These are phyloP conservation scores for Ferdinandea cuprea DNA, from an alignment of 2,888 invertebrate genomes.

Conservation along the genomic window DNA sequence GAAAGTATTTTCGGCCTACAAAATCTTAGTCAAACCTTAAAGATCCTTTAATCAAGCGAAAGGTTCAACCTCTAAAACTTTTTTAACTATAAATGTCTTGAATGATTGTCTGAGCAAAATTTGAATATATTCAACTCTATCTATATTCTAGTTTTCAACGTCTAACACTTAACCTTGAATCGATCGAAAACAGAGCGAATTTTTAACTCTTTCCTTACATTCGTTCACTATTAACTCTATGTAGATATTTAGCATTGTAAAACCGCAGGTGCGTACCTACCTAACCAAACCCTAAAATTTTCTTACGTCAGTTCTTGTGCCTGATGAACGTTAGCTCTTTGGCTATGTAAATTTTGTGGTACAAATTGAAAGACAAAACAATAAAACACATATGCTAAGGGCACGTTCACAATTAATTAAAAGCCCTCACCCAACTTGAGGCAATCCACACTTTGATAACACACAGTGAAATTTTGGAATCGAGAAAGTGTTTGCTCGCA, in stretches of 20 bases:
- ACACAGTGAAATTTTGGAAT: not conserved
- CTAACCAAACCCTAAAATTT: conserved; percentile 25
- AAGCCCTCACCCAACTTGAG: conserved; percentile 21
- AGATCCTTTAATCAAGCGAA: too few species aligned
- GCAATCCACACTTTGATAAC: conserved; percentile 36
- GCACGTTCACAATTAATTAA: conserved; percentile 64
- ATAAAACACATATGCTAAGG: conserved; percentile 57
- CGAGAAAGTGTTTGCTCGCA: not conserved
- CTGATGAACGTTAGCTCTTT: conserved; percentile 43
- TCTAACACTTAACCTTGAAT: too few species aligned
- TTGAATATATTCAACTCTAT: too few species aligned
- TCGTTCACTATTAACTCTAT: too few species aligned
- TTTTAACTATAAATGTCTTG: too few species aligned
- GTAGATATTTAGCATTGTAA: conserved; percentile 16
- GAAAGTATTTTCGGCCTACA: too few species aligned
- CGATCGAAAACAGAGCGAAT: too few species aligned
- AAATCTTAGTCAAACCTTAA: too few species aligned
- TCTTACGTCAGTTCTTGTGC: not conserved
- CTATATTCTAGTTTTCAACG: too few species aligned
- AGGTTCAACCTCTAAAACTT: too few species aligned
- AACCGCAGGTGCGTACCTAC: conserved; percentile 52
- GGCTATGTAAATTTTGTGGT: conserved; percentile 55
- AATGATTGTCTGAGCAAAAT: too few species aligned
- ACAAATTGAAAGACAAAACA: conserved; percentile 48
- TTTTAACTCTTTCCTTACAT: too few species aligned